Evolutionary conservation across 1,140 invertebrate genomes (phyloP).

Genomic region (Euschistus heros): DNA sequence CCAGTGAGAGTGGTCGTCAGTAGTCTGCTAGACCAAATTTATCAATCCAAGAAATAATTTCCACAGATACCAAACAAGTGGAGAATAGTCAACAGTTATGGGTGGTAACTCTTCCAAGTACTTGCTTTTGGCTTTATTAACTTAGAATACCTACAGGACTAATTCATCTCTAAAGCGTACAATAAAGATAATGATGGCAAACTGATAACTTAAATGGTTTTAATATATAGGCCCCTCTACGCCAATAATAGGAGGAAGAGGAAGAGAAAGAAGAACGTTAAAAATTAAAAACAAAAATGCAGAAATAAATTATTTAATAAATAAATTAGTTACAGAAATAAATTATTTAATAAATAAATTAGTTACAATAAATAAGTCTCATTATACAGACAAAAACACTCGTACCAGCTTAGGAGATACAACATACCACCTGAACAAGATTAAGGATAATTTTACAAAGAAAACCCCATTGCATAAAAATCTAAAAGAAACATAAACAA

Average conservation of each 20-base stretch:
- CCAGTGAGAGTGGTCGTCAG: too few relatives aligned
- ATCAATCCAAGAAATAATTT: too few relatives aligned
- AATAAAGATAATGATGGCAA: too few relatives aligned
- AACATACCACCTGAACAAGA: constrained; percentile 11
- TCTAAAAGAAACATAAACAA: not conserved
- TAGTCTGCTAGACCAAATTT: too few relatives aligned
- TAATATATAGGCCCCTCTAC: too few relatives aligned
- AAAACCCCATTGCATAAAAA: constrained; percentile 16
- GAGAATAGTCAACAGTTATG: too few relatives aligned
- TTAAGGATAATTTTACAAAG: constrained; percentile 13
- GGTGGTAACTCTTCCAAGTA: too few relatives aligned
- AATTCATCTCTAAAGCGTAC: too few relatives aligned
- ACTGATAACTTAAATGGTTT: too few relatives aligned
- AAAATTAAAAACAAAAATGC: not conserved
- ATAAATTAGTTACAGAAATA: not conserved
- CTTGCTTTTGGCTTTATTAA: too few relatives aligned
- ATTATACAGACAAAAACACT: constrained; percentile 19
- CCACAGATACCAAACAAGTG: too few relatives aligned
- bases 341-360: constrained; percentile 16
- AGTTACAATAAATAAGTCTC: constrained; percentile 17
- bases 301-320: not conserved
- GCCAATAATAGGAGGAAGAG: not conserved
- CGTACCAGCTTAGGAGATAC: constrained; percentile 18
- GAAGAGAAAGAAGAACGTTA: not conserved
- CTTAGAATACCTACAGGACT: too few relatives aligned